These are phyloP conservation scores for Eurypyga helias DNA, from an alignment of 2,113 vertebrate genomes.

Conservation along the genomic window DNA sequence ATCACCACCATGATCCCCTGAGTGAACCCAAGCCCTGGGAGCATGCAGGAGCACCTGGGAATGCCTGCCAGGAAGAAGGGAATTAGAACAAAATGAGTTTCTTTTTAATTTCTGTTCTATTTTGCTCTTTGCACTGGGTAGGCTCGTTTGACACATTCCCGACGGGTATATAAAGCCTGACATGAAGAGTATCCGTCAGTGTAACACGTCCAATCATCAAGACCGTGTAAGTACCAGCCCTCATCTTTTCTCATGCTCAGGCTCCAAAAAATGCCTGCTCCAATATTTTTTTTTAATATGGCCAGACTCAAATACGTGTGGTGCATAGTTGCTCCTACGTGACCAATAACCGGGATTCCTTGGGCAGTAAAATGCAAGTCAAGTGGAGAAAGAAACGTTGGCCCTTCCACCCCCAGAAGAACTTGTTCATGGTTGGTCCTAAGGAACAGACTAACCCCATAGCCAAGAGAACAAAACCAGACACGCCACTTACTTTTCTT, in stretches of 20 bases:
- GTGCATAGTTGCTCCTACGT: background rate
- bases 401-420: background rate
- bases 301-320: background rate
- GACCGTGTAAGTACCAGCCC: background rate
- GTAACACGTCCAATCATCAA: background rate
- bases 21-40: background rate
- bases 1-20: background rate
- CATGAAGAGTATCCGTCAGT: background rate
- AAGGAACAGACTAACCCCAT: background rate
- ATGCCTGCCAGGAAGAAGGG: background rate
- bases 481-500: constrained; percentile 34
- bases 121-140: background rate
- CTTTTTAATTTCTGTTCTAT: background rate
- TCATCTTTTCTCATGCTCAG: background rate
- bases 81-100: background rate
- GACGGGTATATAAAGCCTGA: background rate
- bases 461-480: constrained; percentile 37
- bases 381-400: background rate
- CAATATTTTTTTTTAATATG: background rate
- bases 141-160: background rate
- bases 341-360: background rate
- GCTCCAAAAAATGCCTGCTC: background rate
- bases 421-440: background rate
- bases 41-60: background rate
- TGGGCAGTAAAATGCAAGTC: background rate